Base-by-base conservation (phyloP, 2,888 invertebrate species). In the Ophion slaviceki region DNA sequence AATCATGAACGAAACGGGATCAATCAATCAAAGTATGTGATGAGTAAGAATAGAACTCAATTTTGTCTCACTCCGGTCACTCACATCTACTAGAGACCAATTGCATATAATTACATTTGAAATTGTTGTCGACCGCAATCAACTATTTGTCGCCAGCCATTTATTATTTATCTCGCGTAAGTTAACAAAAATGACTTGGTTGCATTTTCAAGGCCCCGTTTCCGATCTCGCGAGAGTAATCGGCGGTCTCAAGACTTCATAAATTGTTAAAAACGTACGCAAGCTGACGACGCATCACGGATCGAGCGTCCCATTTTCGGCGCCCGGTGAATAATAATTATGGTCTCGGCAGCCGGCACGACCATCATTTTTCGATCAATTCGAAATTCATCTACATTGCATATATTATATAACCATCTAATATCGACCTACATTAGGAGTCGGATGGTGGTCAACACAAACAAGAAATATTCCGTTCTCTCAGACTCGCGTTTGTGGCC, bases 361-460 rank as follows among this genome's bases (percentile, higher is more conserved):
- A n/a, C 79, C 57, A 68, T 70, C 36, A 75, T 70, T 47, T 80
- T 80, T 80, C 75, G 80, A 84, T 28, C 75, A 61, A 80, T 80
- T 84, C 64, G 71, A 80, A 76, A 80, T 66, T 80, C 66, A 72
- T 80, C 70, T 61, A 14, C n/a, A 45, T 62, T 47, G n/a, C 53
- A 59, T 70, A 8, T 40, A 32, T 32, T 32, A 32, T 32, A 32
- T 32, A 32, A 32, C 32, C 32, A 32, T 32, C 4, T 32, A 4
- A 32, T 32, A 32, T 32, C 32, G 1, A 32, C 4, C 32, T 32
- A 32, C 4, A 32, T 32, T 32, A 32, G 32, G 32, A 32, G 4
- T 32, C 32, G 32, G 32, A 32, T 4, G 32, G 1, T 32, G 32
- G 32, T 32, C 32, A 32, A 32, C 32, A 1, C 2, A 32, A 32